Evolutionary conservation across 23 tunicate genomes (phyloP).

Genomic region (Ascidia mentula): DNA sequence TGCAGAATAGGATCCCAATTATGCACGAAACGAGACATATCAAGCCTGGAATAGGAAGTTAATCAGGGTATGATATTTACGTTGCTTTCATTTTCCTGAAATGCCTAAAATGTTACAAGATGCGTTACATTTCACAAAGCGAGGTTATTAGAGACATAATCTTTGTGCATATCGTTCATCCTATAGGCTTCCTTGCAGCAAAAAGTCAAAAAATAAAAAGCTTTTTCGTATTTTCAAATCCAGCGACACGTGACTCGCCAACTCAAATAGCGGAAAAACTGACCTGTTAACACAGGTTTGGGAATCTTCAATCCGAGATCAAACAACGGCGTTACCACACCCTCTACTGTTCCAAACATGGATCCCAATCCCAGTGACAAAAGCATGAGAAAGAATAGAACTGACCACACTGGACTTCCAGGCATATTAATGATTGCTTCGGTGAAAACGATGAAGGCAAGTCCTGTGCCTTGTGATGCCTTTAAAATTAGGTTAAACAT

Average conservation of each 20-base stretch:
- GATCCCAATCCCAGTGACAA: conserved; percentile 95
- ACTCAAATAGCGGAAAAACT: not conserved
- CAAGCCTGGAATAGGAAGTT: too few species aligned
- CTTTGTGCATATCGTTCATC: too few species aligned
- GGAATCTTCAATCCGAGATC: conserved; percentile 87
- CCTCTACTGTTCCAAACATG: conserved; percentile 99
- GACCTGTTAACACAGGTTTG: conserved; percentile 81
- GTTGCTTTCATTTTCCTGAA: too few species aligned
- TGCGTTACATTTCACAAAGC: too few species aligned
- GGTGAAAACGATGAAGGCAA: conserved; percentile 96
- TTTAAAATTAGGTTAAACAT: too few species aligned
- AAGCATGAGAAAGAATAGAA: conserved; percentile 94
- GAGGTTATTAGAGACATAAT: too few species aligned
- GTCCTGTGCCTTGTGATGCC: conserved; percentile 97
- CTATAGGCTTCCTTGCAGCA: too few species aligned
- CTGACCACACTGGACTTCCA: conserved; percentile 97
- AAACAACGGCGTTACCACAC: conserved; percentile 94
- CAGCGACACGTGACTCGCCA: too few species aligned
- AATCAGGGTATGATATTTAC: too few species aligned
- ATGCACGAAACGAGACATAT: conserved; percentile 67
- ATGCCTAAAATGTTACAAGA: too few species aligned
- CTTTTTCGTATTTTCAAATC: too few species aligned
- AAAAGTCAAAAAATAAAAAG: too few species aligned
- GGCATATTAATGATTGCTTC: conserved; percentile 99
- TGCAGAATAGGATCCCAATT: conserved; percentile 81